Conservation (phyloP, 2,113 vertebrate species). For the Cyphomyrus plagiostoma region DNA sequence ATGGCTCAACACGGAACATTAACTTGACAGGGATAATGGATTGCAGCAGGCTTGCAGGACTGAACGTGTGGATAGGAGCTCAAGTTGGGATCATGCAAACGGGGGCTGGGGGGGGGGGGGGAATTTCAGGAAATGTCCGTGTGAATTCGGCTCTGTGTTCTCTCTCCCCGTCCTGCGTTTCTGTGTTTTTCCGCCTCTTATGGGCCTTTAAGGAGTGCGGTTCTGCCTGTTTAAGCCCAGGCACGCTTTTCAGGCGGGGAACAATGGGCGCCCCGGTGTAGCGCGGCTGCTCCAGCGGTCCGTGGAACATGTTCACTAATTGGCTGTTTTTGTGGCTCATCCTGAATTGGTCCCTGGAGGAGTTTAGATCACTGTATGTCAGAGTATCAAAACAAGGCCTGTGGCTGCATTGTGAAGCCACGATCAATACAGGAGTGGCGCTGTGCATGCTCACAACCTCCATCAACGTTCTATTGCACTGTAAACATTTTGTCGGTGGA, state of each 20-base stretch:
- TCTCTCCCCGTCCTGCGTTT: constrained; percentile 62
- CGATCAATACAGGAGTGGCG: constrained; percentile 43
- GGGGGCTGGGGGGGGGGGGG: constrained; percentile 50
- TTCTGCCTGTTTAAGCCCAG: constrained; percentile 8
- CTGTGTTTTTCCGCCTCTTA: constrained; percentile 36
- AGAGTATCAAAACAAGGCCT: constrained; percentile 53
- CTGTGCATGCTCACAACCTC: neutral
- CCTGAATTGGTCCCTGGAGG: constrained; percentile 65
- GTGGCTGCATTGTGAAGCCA: constrained; percentile 24
- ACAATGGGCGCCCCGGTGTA: constrained; percentile 51
- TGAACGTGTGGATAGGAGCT: constrained; percentile 29
- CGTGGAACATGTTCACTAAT: constrained; percentile 56
- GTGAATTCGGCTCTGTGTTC: constrained; percentile 66
- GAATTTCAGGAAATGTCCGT: constrained; percentile 63
- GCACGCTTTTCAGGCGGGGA: constrained; percentile 46
- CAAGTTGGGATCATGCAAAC: constrained; percentile 17
- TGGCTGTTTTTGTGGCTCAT: constrained; percentile 59
- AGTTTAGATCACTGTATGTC: constrained; percentile 58
- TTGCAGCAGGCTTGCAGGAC: constrained; percentile 57
- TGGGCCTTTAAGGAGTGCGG: constrained; percentile 19
- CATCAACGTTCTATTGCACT: neutral
- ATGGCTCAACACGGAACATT: constrained; percentile 88
- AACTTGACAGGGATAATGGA: constrained; percentile 86
- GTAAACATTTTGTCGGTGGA: neutral
- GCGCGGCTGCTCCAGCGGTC: constrained; percentile 33